Base-by-base conservation (phyloP, 2,888 invertebrate species). In the Drepana falcataria region DNA sequence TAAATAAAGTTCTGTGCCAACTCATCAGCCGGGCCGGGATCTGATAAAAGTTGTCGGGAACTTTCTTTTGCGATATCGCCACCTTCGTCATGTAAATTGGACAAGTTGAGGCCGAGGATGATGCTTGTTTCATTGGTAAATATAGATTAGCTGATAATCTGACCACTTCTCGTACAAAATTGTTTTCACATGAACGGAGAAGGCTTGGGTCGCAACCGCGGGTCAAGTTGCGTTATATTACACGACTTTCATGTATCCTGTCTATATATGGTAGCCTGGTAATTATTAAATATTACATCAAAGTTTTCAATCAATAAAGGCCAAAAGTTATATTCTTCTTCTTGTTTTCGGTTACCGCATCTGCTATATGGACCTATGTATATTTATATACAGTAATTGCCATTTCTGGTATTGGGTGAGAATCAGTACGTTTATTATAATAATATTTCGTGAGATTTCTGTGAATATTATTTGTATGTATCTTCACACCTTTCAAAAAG, bases 71-170 rank as follows among this genome's bases (percentile, higher is more conserved):
- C 86, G 87, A 86, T 88, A 87, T 88, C 86, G 82, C 83, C 87
- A 87, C 88, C 88, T 87, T 76, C 87, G 85, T 87, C 89, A 88
- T 88, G 85, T 88, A 88, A 87, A 89, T 89, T 88, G 82, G 87
- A 88, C 85, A 87, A 87, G 83, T 87, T 87, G 79, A 70, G 81
- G 79, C 64, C 67, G 68, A 69, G 76, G 77, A 80, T 79, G 82
- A 85, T 83, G 84, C 78, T 84, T 85, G 81, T 84, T 87, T 85
- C 81, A 87, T 85, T 83, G 72, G 74, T 75, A 77, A 81, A 82
- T 82, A 85, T 80, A 82, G 83, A 87, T 85, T 84, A 87, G 78
- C 79, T 79, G 75, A 70, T 83, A 82, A 86, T 86, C 76, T 81
- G 71, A 66, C 71, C 75, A 77, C 71, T 82, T 77, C 75, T 75